Percentiles rank a stretch among this genome's conserved stretches.
phyloP scores from a whole-genome alignment of 1,140 invertebrate genomes.

The Drosophila lini region DNA sequence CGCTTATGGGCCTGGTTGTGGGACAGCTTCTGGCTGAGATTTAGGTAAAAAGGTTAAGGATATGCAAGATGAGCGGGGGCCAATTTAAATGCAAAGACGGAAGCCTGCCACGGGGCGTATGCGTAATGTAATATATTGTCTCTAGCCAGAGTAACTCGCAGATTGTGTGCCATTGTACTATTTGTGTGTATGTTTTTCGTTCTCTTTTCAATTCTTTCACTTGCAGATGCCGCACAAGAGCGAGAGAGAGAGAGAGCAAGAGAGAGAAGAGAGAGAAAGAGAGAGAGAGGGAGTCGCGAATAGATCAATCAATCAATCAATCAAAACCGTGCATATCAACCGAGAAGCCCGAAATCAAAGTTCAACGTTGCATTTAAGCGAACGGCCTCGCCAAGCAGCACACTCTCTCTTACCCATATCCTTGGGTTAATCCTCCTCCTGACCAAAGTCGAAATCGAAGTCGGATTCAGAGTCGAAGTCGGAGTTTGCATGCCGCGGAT shows the following conservation, averaged over 20 bases:
- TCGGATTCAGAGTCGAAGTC: not conserved
- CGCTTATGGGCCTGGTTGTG: constrained; percentile 55
- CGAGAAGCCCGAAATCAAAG: constrained; percentile 50
- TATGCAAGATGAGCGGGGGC: constrained; percentile 59
- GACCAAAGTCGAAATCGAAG: not conserved
- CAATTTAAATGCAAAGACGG: constrained; percentile 73
- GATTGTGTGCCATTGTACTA: constrained; percentile 46
- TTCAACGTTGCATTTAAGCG: constrained; percentile 71
- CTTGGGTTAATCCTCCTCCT: not conserved
- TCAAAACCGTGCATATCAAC: constrained; percentile 54
- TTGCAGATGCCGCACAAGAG: constrained; percentile 68
- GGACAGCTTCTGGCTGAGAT: constrained; percentile 59
- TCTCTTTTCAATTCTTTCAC: constrained; percentile 69
- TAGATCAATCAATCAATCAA: constrained; percentile 54
- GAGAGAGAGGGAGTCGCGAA: constrained; percentile 42
- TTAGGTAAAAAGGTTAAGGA: constrained; percentile 81
- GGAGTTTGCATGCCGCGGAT: constrained; percentile 79
- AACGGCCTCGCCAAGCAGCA: constrained; percentile 4
- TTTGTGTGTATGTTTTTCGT: constrained; percentile 62
- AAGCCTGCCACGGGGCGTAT: constrained; percentile 60
- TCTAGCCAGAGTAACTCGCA: constrained; percentile 19
- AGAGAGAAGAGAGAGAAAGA: constrained; percentile 7
- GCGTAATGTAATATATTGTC: constrained; percentile 49
- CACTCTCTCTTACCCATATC: constrained; percentile 2
- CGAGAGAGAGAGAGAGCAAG: constrained; percentile 9